Conservation (phyloP, 2,888 invertebrate genomes). For the Gerris lacustris region DNA sequence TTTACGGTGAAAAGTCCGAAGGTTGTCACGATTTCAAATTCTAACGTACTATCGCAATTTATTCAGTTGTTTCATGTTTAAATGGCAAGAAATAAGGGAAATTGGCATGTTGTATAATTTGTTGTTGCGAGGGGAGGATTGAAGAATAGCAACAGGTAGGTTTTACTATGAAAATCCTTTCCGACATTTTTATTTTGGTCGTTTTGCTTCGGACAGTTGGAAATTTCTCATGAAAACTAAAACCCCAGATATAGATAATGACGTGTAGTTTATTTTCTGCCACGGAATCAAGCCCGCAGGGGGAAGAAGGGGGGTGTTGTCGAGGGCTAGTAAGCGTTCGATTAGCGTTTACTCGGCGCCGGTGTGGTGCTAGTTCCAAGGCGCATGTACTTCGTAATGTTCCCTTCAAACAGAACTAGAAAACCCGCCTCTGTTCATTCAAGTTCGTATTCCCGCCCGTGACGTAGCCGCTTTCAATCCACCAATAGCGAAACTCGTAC, state of each 20-base stretch:
- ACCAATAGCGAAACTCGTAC: background rate
- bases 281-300: background rate
- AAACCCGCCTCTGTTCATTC: background rate
- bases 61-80: no score
- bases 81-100: no score
- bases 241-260: background rate
- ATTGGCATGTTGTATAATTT: no score
- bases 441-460: background rate
- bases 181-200: no score
- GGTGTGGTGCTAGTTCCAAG: background rate
- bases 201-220: no score
- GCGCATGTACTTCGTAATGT: background rate
- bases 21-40: no score
- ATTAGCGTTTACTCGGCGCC: background rate
- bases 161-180: no score
- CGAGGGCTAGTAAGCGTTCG: background rate
- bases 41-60: no score
- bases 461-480: background rate
- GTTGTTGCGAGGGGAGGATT: no score
- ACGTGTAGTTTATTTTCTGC: constrained; percentile 3
- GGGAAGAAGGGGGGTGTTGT: background rate
- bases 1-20: no score
- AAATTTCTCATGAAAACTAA: no score
- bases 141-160: no score
- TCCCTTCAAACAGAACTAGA: background rate